Evolutionary conservation across 1,140 invertebrate species (phyloP), one percentile per base, ranked within the genome.

Genomic region (Temnothorax nylanderi): DNA sequence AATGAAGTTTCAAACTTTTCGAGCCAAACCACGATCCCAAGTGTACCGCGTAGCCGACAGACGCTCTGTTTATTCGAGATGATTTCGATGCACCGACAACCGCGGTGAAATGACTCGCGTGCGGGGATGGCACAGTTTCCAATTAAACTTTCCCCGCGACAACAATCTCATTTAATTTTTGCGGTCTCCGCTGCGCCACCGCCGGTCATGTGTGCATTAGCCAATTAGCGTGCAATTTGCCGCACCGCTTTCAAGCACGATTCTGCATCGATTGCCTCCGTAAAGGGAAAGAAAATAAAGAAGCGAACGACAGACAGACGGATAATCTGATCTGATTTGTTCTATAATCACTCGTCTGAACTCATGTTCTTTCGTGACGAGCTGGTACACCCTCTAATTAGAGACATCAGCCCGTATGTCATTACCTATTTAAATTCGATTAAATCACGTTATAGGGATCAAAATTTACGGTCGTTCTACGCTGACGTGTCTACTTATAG

Each of bases 1-100:
- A 90, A 90, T 89, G 58, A 90, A 90, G 89, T 90, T 90, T 77
- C 77, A 26, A 60, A 85, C 89, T 89, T 90, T 90, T 77, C 51
- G 71, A 69, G 16, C 58, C 60, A n/a, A 86, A 89, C 74, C 85
- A 51, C 41, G 71, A 26, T 58, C 80, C 69, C 80, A 47, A 84
- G 69, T 62, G 69, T 37, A 49, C 16, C 80, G 51, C 77, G 69
- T 10, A 44, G 51, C 51, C 54, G 51, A 47, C 78, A 71, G 65
- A 56, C 54, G 37, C 32, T 81, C 41, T 60, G 69, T 75, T 84
- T 75, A 75, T 84, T 75, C 69, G 80, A 47, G n/a, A 84, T 74
- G 54, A 62, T 84, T 60, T 49, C 80, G 54, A 84, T 60, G 71
- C 32, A 44, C 80, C 54, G 65, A 69, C 65, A 69, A 69, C 65